Base-by-base conservation (phyloP, 2,888 invertebrate genomes). In the Acrobasis consociella region DNA sequence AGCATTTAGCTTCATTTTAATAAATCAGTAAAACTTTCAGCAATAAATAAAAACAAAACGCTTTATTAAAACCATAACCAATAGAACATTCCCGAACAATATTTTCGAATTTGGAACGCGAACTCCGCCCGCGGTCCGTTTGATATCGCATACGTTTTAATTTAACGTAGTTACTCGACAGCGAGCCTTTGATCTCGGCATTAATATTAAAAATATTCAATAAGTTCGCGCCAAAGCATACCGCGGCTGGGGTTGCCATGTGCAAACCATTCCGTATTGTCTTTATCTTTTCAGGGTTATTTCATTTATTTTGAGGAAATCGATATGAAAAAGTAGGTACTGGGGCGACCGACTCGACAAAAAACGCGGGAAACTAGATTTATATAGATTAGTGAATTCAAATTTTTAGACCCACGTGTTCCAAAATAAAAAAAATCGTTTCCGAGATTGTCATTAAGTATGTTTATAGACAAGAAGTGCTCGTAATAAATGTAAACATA, bases 121-220 rank as follows among this genome's bases (percentile, higher is more conserved):
- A 52, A 52, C 31, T 31, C 13, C 17, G 5, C 31, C n/a, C 52
- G 52, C 52, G 52, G 52, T 52, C n/a, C 22, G 39, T 58, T 58
- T 58, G 58, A 58, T 58, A 46, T 52, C 52, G 38, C 42, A 56
- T 37, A 46, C 42, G 17, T 58, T 80, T 80, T 78, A 77, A 78
- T 81, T 72, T 76, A 67, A 69, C 81, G 83, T 85, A 81, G 83
- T 83, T 83, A 80, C 73, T 69, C 66, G 66, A 68, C 66, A 66
- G 5, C 31, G 0, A 38, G 46, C 49, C 63, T 65, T 65, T 65
- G 65, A 65, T 58, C 62, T 64, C 38, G 16, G 53, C 31, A 58
- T 62, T 65, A 63, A 62, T 65, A 63, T 62, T 63, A 65, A 65
- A 65, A 65, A 64, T 65, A 65, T 65, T 65, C 64, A 62, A 62